Evolutionary conservation across 2,888 invertebrate species (phyloP).

Genomic region (Drosophila kanekoi): DNA sequence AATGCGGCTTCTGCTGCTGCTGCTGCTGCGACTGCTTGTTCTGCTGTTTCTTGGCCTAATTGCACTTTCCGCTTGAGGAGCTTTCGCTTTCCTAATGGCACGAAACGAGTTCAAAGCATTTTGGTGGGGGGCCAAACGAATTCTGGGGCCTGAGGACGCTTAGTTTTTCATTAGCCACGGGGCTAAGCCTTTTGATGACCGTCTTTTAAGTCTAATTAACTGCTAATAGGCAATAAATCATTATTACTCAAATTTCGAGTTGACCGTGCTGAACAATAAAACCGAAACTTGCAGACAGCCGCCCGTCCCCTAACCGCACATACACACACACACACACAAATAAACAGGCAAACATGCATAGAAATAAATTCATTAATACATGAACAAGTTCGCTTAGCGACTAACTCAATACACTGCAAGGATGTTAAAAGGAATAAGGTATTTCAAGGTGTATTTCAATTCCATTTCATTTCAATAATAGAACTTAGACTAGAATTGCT

Average conservation of each 20-base stretch:
- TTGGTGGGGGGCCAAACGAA: slow-evolving; percentile 4
- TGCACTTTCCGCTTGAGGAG: slow-evolving; percentile 73
- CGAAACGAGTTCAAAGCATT: slow-evolving; percentile 76
- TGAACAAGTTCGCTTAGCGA: slow-evolving; percentile 18
- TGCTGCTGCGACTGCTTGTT: slow-evolving; percentile 9
- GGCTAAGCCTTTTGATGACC: slow-evolving; percentile 73
- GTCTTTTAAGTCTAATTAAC: slow-evolving; percentile 81
- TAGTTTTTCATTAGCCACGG: slow-evolving; percentile 78
- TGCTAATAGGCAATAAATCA: slow-evolving; percentile 81
- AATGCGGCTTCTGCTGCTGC: slow-evolving; percentile 24
- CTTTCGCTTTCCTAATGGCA: slow-evolving; percentile 65
- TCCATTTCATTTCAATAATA: background rate
- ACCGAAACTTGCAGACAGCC: slow-evolving; percentile 21
- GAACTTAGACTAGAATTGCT: background rate
- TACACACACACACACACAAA: slow-evolving; percentile 7
- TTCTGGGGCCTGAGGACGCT: slow-evolving; percentile 32
- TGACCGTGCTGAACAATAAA: slow-evolving; percentile 51
- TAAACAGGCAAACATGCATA: slow-evolving; percentile 38
- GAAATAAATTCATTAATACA: slow-evolving; percentile 65
- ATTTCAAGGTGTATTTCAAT: background rate
- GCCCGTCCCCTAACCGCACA: slow-evolving; percentile 5
- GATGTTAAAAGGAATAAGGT: background rate
- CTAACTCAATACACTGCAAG: slow-evolving; percentile 27
- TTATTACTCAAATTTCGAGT: slow-evolving; percentile 77
- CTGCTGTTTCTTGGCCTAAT: slow-evolving; percentile 56